phyloP scores from a whole-genome alignment of 2,113 vertebrate species.

The Dasyurus viverrinus region DNA sequence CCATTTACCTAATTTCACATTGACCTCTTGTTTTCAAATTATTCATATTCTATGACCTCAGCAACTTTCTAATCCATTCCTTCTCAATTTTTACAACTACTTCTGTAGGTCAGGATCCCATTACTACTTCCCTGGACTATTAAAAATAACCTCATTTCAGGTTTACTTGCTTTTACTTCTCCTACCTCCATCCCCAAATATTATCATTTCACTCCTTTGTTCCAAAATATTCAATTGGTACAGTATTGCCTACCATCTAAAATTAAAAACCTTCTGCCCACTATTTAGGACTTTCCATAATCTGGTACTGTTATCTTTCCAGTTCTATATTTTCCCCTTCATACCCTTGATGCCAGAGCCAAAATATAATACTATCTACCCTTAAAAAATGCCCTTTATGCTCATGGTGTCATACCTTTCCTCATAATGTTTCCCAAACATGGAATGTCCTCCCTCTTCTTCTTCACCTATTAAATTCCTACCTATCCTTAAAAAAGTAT shows the following conservation, averaged over 20 bases:
- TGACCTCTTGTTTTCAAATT: neutral
- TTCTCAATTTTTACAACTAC: neutral
- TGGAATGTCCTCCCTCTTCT: neutral
- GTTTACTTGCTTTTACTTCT: neutral
- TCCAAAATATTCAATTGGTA: neutral
- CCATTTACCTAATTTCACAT: neutral
- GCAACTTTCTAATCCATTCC: neutral
- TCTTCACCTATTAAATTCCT: neutral
- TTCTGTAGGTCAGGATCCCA: neutral
- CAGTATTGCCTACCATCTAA: neutral
- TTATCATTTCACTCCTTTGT: neutral
- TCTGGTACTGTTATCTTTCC: neutral
- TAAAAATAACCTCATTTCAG: neutral
- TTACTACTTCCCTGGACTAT: neutral
- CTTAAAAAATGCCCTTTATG: neutral
- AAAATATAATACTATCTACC: neutral
- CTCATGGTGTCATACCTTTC: neutral
- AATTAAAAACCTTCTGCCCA: neutral
- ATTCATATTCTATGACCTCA: neutral
- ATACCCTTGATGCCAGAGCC: neutral
- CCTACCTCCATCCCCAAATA: neutral
- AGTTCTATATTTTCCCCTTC: neutral
- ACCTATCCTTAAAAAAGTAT: neutral
- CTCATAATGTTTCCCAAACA: neutral
- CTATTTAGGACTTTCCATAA: neutral